Evolutionary conservation across 2,797 vertebrate species (phyloP).

Genomic region (Chelmon rostratus): DNA sequence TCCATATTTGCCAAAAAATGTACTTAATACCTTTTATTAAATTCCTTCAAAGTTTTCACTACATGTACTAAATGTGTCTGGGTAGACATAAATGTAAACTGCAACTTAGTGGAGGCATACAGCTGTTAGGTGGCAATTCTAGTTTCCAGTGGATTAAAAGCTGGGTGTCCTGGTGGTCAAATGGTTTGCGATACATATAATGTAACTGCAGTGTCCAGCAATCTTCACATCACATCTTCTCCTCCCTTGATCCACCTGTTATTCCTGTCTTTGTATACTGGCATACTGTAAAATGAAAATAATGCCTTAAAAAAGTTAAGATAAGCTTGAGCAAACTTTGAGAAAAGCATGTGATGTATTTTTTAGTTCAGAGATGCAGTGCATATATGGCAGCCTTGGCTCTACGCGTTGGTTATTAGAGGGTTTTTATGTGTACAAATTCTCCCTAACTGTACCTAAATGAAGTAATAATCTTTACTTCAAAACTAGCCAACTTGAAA

Average conservation of each 20-base stretch:
- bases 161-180: too few species aligned
- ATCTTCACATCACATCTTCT: too few species aligned
- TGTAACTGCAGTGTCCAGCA: too few species aligned
- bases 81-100: too few species aligned
- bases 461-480: conserved; percentile 62
- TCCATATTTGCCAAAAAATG: too few species aligned
- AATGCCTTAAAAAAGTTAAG: background rate
- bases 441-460: conserved; percentile 38
- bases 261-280: background rate
- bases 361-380: background rate
- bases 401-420: conserved; percentile 10
- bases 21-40: too few species aligned
- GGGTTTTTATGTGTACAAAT: conserved; percentile 20
- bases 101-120: too few species aligned
- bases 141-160: too few species aligned
- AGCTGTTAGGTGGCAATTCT: too few species aligned
- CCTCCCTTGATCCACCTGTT: background rate
- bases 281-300: background rate
- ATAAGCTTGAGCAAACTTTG: background rate
- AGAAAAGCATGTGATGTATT: background rate
- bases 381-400: background rate
- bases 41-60: too few species aligned
- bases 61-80: too few species aligned
- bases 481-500: conserved; percentile 71
- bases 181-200: too few species aligned